Conservation (phyloP, 2,888 invertebrate species). For the Aphodius sticticus region DNA sequence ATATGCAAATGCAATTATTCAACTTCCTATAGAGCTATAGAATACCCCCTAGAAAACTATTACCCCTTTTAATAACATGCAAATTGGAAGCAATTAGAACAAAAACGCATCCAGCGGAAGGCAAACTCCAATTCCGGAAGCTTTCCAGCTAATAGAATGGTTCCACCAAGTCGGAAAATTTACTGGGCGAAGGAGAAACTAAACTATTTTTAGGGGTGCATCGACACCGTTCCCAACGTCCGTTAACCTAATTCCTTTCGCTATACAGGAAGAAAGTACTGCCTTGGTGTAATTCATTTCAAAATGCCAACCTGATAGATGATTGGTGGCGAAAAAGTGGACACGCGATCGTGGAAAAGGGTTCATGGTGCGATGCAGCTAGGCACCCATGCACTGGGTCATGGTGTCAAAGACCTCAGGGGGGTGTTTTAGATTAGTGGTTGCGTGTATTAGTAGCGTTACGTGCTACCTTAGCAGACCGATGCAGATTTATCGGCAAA, state of each 20-base stretch:
- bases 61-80: background rate
- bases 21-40: background rate
- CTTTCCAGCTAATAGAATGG: background rate
- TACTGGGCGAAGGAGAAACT: background rate
- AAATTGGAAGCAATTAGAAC: background rate
- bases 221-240: background rate
- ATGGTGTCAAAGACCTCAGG: background rate
- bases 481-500: background rate
- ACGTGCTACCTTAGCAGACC: background rate
- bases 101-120: background rate
- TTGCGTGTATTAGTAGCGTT: background rate
- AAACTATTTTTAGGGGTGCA: background rate
- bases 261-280: background rate
- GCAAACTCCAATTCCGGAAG: background rate
- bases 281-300: background rate
- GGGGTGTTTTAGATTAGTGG: background rate
- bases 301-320: background rate
- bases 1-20: background rate
- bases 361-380: background rate
- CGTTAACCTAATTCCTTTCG: background rate
- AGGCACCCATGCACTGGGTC: background rate
- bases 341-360: background rate
- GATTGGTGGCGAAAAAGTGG: background rate
- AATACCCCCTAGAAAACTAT: background rate
- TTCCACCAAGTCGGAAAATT: background rate